These are phyloP conservation scores for Capromys pilorides DNA, from an alignment of 2,797 vertebrate genomes.

Conservation along the genomic window DNA sequence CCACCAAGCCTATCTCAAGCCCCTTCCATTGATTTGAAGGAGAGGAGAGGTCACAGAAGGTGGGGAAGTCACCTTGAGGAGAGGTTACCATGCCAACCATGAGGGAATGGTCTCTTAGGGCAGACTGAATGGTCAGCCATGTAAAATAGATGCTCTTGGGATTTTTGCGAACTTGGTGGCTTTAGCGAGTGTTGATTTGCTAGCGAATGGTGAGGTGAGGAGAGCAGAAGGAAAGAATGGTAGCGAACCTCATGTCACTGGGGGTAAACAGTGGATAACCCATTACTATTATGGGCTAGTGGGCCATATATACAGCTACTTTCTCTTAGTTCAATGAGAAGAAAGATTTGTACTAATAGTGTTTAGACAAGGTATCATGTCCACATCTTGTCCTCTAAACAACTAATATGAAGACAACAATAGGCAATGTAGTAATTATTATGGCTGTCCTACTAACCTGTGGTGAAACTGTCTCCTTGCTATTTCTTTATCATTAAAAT, in stretches of 20 bases:
- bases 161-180: background rate
- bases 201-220: background rate
- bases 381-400: too few species aligned
- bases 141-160: background rate
- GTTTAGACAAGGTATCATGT: too few species aligned
- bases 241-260: background rate
- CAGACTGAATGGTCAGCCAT: background rate
- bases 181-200: slow-evolving; percentile 6
- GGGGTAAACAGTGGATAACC: background rate
- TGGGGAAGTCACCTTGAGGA: background rate
- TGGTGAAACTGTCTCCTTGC: too few species aligned
- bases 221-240: background rate
- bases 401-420: too few species aligned
- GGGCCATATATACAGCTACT: too few species aligned
- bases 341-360: too few species aligned
- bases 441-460: too few species aligned
- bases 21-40: background rate
- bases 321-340: too few species aligned
- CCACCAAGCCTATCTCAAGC: background rate
- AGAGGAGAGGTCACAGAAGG: background rate
- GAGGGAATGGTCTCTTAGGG: background rate
- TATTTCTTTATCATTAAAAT: too few species aligned
- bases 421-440: too few species aligned
- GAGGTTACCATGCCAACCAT: background rate
- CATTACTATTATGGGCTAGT: too few species aligned